Conservation (phyloP, 2,113 vertebrate genomes). For the Sylvia atricapilla region DNA sequence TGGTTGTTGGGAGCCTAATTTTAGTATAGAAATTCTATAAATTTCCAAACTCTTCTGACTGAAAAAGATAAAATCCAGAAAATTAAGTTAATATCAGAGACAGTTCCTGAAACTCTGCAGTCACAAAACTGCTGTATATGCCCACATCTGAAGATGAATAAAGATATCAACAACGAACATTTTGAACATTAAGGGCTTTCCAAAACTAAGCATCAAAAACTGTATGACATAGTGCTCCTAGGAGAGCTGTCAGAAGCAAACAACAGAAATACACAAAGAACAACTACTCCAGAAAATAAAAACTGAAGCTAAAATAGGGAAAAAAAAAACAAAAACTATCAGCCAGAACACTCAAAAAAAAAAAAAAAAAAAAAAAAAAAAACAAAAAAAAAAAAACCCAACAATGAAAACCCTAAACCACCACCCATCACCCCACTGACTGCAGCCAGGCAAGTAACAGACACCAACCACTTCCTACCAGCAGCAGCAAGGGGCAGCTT, state of each 20-base stretch:
- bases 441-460: background rate
- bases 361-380: too few species aligned
- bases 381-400: background rate
- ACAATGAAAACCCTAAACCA: background rate
- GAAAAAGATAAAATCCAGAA: background rate
- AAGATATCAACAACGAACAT: background rate
- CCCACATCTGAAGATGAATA: background rate
- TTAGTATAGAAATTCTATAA: background rate
- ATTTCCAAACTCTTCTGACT: background rate
- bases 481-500: background rate
- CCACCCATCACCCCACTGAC: background rate
- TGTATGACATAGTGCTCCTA: fast-evolving
- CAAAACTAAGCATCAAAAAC: background rate
- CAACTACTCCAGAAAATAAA: background rate
- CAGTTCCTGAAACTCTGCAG: background rate
- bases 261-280: background rate
- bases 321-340: too few species aligned
- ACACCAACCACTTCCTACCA: background rate
- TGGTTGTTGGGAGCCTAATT: background rate
- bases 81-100: background rate
- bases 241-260: background rate
- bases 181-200: background rate
- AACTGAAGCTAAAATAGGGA: background rate
- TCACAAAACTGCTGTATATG: background rate
- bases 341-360: background rate